Evolutionary conservation across 2,113 vertebrate species (phyloP).

Genomic region (Pavo muticus): DNA sequence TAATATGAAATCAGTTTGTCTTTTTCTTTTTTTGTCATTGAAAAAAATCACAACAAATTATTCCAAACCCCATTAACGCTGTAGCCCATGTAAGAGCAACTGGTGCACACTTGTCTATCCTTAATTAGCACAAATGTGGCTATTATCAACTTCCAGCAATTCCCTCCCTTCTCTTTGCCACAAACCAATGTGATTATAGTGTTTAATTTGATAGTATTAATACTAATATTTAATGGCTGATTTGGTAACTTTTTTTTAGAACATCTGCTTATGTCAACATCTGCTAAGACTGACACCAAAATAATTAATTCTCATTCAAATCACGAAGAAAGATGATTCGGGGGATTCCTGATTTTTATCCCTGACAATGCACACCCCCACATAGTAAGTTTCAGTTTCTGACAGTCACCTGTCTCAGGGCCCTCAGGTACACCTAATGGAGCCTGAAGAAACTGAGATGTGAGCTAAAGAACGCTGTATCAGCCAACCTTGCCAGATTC

Average conservation of each 20-base stretch:
- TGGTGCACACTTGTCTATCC: not conserved
- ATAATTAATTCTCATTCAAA: not conserved
- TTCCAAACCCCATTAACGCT: not conserved
- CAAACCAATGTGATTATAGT: not conserved
- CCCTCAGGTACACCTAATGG: not conserved
- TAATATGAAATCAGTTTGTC: not conserved
- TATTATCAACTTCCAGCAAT: not conserved
- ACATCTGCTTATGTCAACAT: conserved; percentile 1
- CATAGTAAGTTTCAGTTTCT: not conserved
- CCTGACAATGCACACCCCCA: not conserved
- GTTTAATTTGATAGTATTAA: conserved; percentile 2
- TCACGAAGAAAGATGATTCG: not conserved
- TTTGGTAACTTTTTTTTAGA: conserved; percentile 24
- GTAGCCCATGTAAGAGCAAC: not conserved
- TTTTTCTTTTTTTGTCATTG: not conserved
- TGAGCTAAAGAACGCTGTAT: not conserved
- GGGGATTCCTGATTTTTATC: not conserved
- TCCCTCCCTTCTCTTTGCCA: not conserved
- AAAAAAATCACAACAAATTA: conserved; percentile 17
- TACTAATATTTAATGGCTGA: not conserved
- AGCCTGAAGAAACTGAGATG: not conserved
- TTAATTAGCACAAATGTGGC: conserved; percentile 14
- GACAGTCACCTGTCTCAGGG: not conserved
- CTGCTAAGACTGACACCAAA: not conserved
- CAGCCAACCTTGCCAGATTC: not conserved